These are phyloP conservation scores for Collichthys lucidus DNA, from an alignment of 2,113 vertebrate species.

Conservation along the genomic window DNA sequence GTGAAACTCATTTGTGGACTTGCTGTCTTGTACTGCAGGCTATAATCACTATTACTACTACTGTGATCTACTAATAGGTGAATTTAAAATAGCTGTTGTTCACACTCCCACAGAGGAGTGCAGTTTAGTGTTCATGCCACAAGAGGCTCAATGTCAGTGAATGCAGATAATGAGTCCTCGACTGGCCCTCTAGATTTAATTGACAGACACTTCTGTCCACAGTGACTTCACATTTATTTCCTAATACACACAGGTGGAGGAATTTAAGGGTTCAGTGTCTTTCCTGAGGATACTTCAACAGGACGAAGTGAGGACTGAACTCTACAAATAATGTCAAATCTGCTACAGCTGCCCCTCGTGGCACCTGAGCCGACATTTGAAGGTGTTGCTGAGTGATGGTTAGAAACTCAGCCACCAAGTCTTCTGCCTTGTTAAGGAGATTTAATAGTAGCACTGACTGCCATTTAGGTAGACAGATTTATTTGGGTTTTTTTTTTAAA, in stretches of 20 bases:
- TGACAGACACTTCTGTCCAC: background rate
- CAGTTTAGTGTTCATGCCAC: background rate
- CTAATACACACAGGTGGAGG: background rate
- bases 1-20: too few relatives aligned
- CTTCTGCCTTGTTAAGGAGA: background rate
- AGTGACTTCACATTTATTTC: background rate
- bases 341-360: background rate
- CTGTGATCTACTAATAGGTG: too few relatives aligned
- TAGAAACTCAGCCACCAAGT: background rate
- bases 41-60: too few relatives aligned
- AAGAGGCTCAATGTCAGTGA: background rate
- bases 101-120: background rate
- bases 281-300: background rate
- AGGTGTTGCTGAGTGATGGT: background rate
- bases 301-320: background rate
- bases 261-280: background rate
- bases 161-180: background rate
- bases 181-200: background rate
- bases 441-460: background rate
- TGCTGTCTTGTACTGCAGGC: too few relatives aligned
- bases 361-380: background rate
- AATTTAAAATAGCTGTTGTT: too few relatives aligned
- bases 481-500: too few relatives aligned
- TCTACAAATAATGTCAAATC: background rate
- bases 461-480: background rate